Evolutionary conservation across 2,797 vertebrate genomes (phyloP).

Genomic region (Sciurus carolinensis): DNA sequence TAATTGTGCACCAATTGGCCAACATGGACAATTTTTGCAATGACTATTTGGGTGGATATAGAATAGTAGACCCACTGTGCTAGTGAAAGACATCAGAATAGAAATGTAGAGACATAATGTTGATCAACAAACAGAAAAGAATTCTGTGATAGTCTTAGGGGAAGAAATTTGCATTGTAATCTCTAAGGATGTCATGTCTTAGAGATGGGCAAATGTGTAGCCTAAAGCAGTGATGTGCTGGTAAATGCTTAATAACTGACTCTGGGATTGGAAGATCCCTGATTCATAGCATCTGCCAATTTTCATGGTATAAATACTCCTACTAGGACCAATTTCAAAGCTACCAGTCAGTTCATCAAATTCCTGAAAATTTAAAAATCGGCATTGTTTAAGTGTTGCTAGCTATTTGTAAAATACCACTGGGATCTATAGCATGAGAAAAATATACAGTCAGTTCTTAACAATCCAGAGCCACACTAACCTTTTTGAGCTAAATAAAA

Average conservation of each 20-base stretch:
- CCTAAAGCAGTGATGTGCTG: neutral
- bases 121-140: neutral
- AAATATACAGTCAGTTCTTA: neutral
- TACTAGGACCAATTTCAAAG: neutral
- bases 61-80: neutral
- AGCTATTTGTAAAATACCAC: neutral
- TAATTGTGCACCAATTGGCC: neutral
- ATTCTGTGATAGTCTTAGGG: neutral
- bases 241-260: neutral
- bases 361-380: neutral
- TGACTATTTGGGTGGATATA: slow-evolving; percentile 1
- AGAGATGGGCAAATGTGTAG: neutral
- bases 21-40: neutral
- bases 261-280: neutral
- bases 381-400: neutral
- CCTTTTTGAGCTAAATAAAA: neutral
- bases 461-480: neutral
- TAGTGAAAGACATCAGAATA: neutral
- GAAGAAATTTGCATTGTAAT: neutral
- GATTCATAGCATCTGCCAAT: neutral
- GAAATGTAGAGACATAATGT: neutral
- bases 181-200: neutral
- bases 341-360: neutral
- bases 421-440: neutral
- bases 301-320: neutral